Percentiles rank a stretch among this genome's conserved stretches.
Conservation (phyloP, 92 coral and sea anemone genomes). For the Umimayanthus chanpuru region DNA sequence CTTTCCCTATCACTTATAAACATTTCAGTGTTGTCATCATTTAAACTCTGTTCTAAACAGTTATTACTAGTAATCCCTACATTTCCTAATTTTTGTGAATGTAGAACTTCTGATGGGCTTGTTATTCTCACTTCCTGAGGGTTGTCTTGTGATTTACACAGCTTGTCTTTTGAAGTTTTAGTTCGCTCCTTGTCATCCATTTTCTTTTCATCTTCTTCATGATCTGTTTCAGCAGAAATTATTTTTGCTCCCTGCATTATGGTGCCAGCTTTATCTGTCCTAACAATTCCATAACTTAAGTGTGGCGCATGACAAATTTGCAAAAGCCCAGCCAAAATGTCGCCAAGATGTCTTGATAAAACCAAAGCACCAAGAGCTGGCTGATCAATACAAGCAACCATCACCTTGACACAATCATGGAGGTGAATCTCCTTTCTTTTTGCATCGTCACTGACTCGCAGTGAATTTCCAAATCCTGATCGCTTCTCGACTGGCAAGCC, state of each 20-base stretch:
- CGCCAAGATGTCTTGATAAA: conserved; percentile 88
- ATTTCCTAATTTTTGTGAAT: background rate
- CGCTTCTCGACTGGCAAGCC: conserved; percentile 87
- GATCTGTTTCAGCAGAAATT: background rate
- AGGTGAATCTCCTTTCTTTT: conserved; percentile 67
- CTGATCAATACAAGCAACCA: conserved; percentile 68
- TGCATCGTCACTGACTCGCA: conserved; percentile 37
- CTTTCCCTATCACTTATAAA: conserved; percentile 60
- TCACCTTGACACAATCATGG: conserved; percentile 60
- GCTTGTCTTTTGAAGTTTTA: background rate
- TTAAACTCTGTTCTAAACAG: background rate
- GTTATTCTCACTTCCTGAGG: background rate
- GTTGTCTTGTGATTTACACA: background rate
- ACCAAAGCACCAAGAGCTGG: conserved; percentile 77
- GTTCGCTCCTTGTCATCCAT: background rate
- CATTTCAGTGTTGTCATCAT: background rate
- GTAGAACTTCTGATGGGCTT: background rate
- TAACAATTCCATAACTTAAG: conserved; percentile 35
- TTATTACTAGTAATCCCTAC: background rate
- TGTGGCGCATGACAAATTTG: conserved; percentile 74
- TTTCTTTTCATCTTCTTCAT: background rate
- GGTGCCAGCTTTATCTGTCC: background rate
- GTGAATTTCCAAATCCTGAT: conserved; percentile 71
- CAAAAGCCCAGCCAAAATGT: conserved; percentile 75
- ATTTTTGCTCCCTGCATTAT: background rate